Evolutionary conservation across 2,888 invertebrate species (phyloP), one percentile per base, ranked within the genome.

Genomic region (Epirrhoe tristata): DNA sequence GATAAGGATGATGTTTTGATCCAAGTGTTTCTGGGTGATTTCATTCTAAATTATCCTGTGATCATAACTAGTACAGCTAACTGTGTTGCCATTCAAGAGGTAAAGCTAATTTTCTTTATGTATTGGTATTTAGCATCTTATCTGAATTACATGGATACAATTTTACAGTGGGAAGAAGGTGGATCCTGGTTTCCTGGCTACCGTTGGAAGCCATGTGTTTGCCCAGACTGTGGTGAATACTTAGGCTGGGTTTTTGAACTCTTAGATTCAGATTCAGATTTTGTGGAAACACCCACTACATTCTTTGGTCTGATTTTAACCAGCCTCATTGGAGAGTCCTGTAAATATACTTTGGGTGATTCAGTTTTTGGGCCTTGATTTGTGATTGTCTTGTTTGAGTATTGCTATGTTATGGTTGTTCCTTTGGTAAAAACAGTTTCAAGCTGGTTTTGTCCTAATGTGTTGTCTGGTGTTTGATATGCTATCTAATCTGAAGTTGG

Each of bases 161-260:
- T 63, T 69, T 91, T 89, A 24, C 86, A 94, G 94, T 95, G 94
- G 95, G 88, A 91, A 69, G 81, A 86, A 67, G 88, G 88, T 56
- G 86, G 93, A 69, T 90, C 93, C 67, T 95, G 95, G 95, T 95
- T 93, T 84, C 94, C 94, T 63, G 95, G 94, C 24, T 95, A 94
- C 82, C 86, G 84, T 3, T 95, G 95, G 94, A 94, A 93, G 76
- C 87, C 92, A 43, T 94, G 95, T 72, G 81, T 93, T 31, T 95
- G 95, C 78, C 90, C 94, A 17, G 90, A 91, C 32, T 95, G 95
- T 86, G 93, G 94, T 59, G 81, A 86, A 48, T 94, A 93, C 73
- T 76, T 95, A 72, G 95, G 95, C 74, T 95, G 94, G 93, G 81
- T 92, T 66, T 94, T 94, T 86, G 88, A 94, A 75, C 90, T 93